Conservation (phyloP, 2,797 vertebrate species). For the Gallinago solitaria region DNA sequence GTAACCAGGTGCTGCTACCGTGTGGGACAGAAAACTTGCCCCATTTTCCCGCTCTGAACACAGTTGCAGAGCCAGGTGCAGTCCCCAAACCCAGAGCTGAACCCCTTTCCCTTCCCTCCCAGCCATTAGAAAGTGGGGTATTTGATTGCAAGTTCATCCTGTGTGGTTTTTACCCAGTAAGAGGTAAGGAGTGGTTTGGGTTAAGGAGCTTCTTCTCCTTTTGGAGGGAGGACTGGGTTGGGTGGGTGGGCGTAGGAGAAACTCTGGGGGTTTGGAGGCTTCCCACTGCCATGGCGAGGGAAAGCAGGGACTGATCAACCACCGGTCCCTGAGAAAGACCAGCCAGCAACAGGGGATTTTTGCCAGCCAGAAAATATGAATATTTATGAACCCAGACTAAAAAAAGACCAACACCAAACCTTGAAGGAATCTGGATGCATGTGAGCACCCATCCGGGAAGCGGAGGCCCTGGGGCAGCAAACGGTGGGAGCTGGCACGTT, state of each 20-base stretch:
- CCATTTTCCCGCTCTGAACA: neutral
- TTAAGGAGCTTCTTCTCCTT: neutral
- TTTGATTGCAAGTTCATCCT: neutral
- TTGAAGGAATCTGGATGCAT: neutral
- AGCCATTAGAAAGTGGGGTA: neutral
- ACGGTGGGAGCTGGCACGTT: rapidly evolving
- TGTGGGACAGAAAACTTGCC: neutral
- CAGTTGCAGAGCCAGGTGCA: neutral
- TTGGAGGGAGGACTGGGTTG: neutral
- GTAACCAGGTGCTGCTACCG: neutral
- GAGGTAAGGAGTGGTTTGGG: neutral
- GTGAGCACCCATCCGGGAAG: neutral
- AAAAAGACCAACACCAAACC: neutral
- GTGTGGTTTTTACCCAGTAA: neutral
- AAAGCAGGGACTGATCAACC: neutral
- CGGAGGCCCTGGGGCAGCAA: neutral
- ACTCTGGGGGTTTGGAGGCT: neutral
- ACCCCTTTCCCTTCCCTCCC: neutral
- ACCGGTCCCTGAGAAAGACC: neutral
- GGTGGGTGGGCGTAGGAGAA: neutral
- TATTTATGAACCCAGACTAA: neutral
- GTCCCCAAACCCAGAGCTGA: neutral
- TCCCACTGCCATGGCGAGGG: neutral
- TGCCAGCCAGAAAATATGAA: neutral
- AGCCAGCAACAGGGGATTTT: neutral